Evolutionary conservation across 1,140 invertebrate species (phyloP), one percentile per base, ranked within the genome.

Genomic region (Drosophila burlai): DNA sequence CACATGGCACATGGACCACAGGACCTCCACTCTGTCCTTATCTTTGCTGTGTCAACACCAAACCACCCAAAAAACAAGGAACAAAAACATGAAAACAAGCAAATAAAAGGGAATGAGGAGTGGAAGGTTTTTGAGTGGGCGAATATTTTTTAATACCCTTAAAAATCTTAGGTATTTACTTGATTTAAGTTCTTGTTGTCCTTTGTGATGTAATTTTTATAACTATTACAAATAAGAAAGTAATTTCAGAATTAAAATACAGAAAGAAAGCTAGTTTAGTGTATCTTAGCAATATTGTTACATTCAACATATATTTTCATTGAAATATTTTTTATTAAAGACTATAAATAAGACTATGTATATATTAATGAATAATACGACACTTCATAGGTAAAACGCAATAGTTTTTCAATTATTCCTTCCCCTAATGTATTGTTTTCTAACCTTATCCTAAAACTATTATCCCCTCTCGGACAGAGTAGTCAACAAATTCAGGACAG

Each of bases 11-110:
- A 57, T 11, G 36, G 36, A 40, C 36, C 52, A 24, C 34, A 68
- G 64, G 46, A 46, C 45, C 47, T 55, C 42, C 63, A 58, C 46
- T 16, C 8, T 5, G 31, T 46, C 15, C 49, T 67, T 71, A 55
- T 60, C 62, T 36, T 62, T 34, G 61, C 58, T 52, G 43, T 78
- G 75, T 77, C 63, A 62, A 77, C 76, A 78, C 42, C 65, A 81
- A 85, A 81, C 78, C 78, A 85, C 83, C 82, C 82, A 85, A 83
- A 79, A 84, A 74, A 57, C 54, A 52, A 72, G 38, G 46, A 52
- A 38, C 40, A 38, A 69, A 73, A 73, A 61, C 54, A 55, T 38
- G 24, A 73, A 72, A 73, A 73, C 69, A 73, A 72, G n/a, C 21
- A 73, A 52, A 72, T 60, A 26, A 72, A 43, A 21, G 64, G 40